Evolutionary conservation across 2,888 invertebrate genomes (phyloP).

Genomic region (Pyrgus malvae): DNA sequence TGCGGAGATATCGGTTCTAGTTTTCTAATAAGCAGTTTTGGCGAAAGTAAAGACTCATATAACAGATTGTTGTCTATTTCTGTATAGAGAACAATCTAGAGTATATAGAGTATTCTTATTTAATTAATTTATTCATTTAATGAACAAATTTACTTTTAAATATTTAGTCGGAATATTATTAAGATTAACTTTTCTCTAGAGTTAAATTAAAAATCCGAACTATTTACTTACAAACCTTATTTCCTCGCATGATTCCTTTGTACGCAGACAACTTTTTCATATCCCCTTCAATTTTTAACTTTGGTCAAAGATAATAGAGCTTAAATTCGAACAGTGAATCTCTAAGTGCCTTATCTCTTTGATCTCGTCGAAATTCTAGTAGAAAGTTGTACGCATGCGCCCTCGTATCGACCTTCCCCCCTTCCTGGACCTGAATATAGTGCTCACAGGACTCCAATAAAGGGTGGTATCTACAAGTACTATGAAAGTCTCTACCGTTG

Average conservation of each 20-base stretch:
- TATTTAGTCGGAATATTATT: too few species aligned
- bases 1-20: too few species aligned
- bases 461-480: constrained; percentile 10
- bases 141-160: too few species aligned
- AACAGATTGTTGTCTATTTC: too few species aligned
- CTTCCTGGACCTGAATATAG: constrained; percentile 51
- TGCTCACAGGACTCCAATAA: constrained; percentile 48
- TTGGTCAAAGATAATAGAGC: background rate
- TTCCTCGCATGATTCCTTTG: constrained; percentile 19
- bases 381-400: constrained; percentile 54
- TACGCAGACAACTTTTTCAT: background rate
- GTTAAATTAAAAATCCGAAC: too few species aligned
- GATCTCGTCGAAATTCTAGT: constrained; percentile 27
- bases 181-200: too few species aligned
- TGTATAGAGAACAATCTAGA: too few species aligned
- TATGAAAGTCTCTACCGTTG: background rate
- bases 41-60: too few species aligned
- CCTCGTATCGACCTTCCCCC: constrained; percentile 61
- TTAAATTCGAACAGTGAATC: background rate
- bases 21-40: too few species aligned
- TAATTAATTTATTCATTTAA: too few species aligned
- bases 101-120: too few species aligned
- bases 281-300: background rate
- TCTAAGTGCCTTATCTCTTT: constrained; percentile 18
- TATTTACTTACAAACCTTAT: too few species aligned